Evolutionary conservation across 2,113 vertebrate species (phyloP).

Genomic region (Protobothrops mucrosquamatus): DNA sequence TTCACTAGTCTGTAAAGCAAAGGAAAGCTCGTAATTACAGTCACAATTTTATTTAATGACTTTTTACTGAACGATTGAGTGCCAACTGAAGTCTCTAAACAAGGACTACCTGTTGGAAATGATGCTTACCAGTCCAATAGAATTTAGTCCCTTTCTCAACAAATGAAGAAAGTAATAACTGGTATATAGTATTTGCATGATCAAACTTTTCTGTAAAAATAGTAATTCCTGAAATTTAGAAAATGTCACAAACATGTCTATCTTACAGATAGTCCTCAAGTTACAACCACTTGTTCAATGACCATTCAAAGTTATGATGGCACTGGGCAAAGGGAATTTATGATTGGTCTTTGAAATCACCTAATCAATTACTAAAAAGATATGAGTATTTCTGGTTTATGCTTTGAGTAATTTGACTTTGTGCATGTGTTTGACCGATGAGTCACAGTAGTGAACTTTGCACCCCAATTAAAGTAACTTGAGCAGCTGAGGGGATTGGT

Average conservation of each 20-base stretch:
- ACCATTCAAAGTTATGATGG: background rate
- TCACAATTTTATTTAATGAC: background rate
- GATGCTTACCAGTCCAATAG: background rate
- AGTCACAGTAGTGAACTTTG: background rate
- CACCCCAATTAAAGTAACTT: background rate
- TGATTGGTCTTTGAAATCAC: background rate
- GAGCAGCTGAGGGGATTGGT: background rate
- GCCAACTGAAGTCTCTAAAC: background rate
- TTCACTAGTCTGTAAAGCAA: background rate
- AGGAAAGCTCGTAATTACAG: background rate
- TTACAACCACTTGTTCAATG: background rate
- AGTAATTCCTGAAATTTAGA: background rate
- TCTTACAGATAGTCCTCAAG: background rate
- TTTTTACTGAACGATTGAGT: background rate
- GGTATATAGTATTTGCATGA: background rate
- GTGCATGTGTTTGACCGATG: background rate
- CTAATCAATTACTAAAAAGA: background rate
- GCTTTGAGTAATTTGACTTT: background rate
- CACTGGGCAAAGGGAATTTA: background rate
- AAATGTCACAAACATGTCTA: background rate
- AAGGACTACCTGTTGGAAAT: background rate
- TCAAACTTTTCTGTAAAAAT: slow-evolving; percentile 5
- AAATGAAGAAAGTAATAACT: background rate
- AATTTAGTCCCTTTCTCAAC: background rate
- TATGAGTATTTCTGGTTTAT: background rate